These are phyloP conservation scores for Drosophila hawaiiensis DNA, from an alignment of 2,888 invertebrate species.

Conservation along the genomic window DNA sequence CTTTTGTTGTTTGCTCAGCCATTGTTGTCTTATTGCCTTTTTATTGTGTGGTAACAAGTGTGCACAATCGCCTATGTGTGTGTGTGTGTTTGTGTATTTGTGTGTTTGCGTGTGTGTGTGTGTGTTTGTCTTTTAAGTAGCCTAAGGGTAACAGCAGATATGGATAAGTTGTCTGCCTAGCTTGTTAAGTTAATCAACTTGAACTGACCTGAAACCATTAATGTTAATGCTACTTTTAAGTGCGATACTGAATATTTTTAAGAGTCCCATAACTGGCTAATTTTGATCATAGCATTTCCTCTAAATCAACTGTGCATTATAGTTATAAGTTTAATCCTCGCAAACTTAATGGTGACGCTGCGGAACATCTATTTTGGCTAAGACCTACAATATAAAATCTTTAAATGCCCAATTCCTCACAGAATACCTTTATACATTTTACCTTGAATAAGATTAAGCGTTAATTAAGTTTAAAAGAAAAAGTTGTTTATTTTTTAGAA, in stretches of 20 bases:
- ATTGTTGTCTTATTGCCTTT: constrained; percentile 44
- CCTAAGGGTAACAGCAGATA: constrained; percentile 34
- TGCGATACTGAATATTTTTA: background rate
- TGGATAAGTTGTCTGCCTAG: constrained; percentile 4
- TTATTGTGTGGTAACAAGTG: constrained; percentile 60
- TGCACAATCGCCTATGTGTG: constrained; percentile 5
- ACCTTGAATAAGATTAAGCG: background rate
- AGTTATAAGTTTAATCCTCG: background rate
- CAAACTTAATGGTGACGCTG: background rate
- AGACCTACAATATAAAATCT: background rate
- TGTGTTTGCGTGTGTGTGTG: constrained; percentile 31
- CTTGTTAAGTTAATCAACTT: constrained; percentile 15
- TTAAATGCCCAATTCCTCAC: background rate
- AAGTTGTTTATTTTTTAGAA: background rate
- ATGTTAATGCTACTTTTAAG: background rate
- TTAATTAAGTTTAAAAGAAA: background rate
- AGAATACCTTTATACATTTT: background rate
- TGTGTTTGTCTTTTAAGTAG: constrained; percentile 36
- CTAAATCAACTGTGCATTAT: background rate
- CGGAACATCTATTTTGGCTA: background rate
- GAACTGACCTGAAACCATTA: constrained; percentile 10
- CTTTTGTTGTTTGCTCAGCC: constrained; percentile 20
- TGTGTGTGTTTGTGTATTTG: constrained; percentile 34
- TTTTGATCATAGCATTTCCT: background rate
- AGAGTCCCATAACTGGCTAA: background rate